These are phyloP conservation scores for Caenorhabditis inopinata DNA, from an alignment of 1,140 invertebrate genomes.

Conservation along the genomic window DNA sequence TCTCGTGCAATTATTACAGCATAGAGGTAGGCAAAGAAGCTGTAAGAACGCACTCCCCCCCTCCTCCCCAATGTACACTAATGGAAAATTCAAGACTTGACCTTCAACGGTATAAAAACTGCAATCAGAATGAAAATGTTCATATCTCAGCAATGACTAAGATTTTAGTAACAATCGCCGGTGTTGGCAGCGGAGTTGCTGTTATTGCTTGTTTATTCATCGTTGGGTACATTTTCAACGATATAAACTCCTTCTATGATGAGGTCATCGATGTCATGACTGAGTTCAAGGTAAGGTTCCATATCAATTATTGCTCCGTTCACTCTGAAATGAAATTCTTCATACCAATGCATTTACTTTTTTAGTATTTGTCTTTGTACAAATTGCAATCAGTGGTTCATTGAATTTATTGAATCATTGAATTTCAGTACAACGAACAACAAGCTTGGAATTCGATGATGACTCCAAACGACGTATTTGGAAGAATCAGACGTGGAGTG, in stretches of 20 bases:
- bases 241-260: constrained; percentile 54
- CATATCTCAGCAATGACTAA: constrained; percentile 30
- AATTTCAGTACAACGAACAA: constrained; percentile 34
- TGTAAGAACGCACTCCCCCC: background rate
- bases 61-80: too few relatives aligned
- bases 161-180: constrained; percentile 42
- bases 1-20: background rate
- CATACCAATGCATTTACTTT: too few relatives aligned
- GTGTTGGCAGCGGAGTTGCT: constrained; percentile 39
- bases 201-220: constrained; percentile 46
- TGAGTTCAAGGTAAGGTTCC: constrained; percentile 50
- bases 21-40: background rate
- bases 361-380: too few relatives aligned
- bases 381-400: too few relatives aligned
- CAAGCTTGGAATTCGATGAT: too few relatives aligned
- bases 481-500: constrained; percentile 24
- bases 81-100: background rate
- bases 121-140: background rate
- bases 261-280: constrained; percentile 50
- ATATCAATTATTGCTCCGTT: too few relatives aligned
- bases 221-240: constrained; percentile 50
- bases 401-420: too few relatives aligned
- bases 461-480: too few relatives aligned
- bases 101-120: too few relatives aligned
- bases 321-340: too few relatives aligned